Evolutionary conservation across 1,140 invertebrate genomes (phyloP), one percentile per base, ranked within the genome.

Genomic region (Drosophila nikananu): DNA sequence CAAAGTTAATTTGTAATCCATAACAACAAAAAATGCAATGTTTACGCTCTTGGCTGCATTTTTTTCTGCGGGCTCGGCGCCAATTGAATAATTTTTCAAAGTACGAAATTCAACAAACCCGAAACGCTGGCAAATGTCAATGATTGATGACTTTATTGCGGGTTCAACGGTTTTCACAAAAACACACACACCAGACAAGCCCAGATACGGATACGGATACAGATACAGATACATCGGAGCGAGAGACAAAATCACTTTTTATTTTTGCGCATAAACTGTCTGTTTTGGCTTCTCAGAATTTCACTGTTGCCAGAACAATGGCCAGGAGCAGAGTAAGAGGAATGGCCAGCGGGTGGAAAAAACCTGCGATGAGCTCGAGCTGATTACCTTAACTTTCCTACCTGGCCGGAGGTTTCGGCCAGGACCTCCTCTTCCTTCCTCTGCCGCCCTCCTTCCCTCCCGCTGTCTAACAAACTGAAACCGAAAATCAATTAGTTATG

Each of bases 61-160:
- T 79, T 59, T 59, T 32, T 35, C 41, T 64, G 51, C 46, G 13
- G 9, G 27, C 21, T 79, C 62, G 84, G 84, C 84, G 84, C 84
- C 84, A 89, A 75, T 64, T 59, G 58, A 67, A 91, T 90, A 90
- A 90, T 90, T 86, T 86, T 82, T 87, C 66, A 87, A 81, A 81
- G 81, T 66, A 70, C 74, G 23, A 39, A 77, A 58, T 65, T 61
- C 39, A 58, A 59, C 23, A 65, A 66, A 68, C 25, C 49, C 76
- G 51, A 90, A 82, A 79, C 65, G 70, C 74, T 90, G 75, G 90
- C 90, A 91, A 91, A 89, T 92, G 90, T 90, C 90, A 91, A 91
- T 91, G 90, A 91, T 91, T 91, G 90, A 91, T 91, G 90, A 83
- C 90, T 92, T 91, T 91, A 91, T 91, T 91, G 90, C 77, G 86